These are phyloP conservation scores for Grammomys surdaster DNA, from an alignment of 2,113 vertebrate species.

Conservation along the genomic window DNA sequence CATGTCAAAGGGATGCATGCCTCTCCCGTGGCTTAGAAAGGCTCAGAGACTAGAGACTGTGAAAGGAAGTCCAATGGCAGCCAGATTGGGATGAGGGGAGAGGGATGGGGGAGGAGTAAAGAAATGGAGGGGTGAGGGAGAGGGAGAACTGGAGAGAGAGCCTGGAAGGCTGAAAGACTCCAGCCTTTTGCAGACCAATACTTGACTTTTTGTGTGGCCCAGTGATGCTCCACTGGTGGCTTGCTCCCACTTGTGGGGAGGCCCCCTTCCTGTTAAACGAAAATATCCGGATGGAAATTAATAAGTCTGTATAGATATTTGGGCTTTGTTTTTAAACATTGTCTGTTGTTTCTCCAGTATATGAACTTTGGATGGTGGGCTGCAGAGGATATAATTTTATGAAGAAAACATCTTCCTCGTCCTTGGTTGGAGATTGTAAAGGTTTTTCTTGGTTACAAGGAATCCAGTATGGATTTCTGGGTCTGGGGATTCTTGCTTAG, in stretches of 20 bases:
- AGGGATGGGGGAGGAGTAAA: background rate
- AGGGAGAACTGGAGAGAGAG: background rate
- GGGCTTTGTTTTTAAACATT: conserved; percentile 9
- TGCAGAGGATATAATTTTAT: background rate
- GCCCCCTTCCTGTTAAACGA: background rate
- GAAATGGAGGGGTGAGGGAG: background rate
- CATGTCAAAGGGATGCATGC: background rate
- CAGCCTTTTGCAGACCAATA: background rate
- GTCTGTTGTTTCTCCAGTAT: background rate
- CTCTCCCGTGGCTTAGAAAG: background rate
- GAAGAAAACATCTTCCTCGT: background rate
- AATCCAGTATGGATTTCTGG: background rate
- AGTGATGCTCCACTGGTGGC: background rate
- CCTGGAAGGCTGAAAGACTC: background rate
- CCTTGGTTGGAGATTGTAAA: background rate
- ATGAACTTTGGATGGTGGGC: background rate
- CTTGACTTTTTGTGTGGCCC: background rate
- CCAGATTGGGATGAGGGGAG: background rate
- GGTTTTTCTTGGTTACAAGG: background rate
- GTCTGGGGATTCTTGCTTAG: background rate
- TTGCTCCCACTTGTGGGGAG: background rate
- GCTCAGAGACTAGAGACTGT: background rate
- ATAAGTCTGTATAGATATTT: background rate
- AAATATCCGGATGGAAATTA: conserved; percentile 13
- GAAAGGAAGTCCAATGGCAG: background rate